phyloP scores from a whole-genome alignment of 2,113 vertebrate genomes.

The Dunckerocampus dactyliophorus region DNA sequence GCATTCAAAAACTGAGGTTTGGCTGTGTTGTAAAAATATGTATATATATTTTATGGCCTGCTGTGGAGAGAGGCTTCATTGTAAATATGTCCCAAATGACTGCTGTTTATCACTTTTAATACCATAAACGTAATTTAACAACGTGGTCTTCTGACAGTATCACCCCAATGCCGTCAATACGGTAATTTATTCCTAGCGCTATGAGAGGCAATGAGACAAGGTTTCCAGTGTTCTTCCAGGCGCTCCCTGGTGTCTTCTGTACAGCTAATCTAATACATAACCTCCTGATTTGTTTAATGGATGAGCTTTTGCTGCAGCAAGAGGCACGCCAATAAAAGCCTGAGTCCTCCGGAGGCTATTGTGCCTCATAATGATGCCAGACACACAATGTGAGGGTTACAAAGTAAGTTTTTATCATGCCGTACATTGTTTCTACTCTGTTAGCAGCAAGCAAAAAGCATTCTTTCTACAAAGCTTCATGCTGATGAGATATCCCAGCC shows the following conservation, averaged over 20 bases:
- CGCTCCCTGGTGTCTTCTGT: slow-evolving; percentile 56
- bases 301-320: slow-evolving; percentile 71
- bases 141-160: slow-evolving; percentile 52
- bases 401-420: slow-evolving; percentile 68
- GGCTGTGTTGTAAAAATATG: background rate
- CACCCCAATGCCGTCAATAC: slow-evolving; percentile 65
- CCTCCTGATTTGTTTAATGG: slow-evolving; percentile 76
- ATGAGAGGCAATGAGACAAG: slow-evolving; percentile 53
- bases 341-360: slow-evolving; percentile 67
- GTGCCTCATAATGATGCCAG: slow-evolving; percentile 74
- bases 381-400: slow-evolving; percentile 70
- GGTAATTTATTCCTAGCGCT: slow-evolving; percentile 66
- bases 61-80: slow-evolving; percentile 39
- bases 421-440: slow-evolving; percentile 65
- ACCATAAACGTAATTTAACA: slow-evolving; percentile 58
- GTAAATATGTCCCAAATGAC: slow-evolving; percentile 55
- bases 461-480: slow-evolving; percentile 64
- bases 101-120: slow-evolving; percentile 66
- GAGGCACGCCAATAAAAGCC: slow-evolving; percentile 71
- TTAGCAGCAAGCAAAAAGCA: slow-evolving; percentile 59
- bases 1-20: too few relatives aligned
- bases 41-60: too few relatives aligned
- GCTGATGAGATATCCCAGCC: slow-evolving; percentile 57
- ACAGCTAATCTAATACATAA: slow-evolving; percentile 76
- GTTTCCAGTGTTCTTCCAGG: slow-evolving; percentile 52